A percentile compares a stretch with the other conserved stretches of the same genome.
These are phyloP conservation scores for Xenopus laevis DNA, from an alignment of 2,113 vertebrate genomes.

Conservation along the genomic window DNA sequence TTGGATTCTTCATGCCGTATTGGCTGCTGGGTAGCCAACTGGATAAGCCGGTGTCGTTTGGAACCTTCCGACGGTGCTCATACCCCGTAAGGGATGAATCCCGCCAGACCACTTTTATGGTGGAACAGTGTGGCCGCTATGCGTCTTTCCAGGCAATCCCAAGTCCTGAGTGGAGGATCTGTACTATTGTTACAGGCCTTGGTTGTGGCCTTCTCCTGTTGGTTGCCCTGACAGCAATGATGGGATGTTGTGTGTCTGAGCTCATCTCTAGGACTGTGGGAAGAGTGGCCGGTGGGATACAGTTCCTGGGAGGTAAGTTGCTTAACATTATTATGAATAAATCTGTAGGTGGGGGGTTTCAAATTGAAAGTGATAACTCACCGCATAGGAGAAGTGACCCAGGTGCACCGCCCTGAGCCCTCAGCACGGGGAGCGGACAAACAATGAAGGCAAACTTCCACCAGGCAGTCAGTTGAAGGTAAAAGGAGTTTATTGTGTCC, in stretches of 20 bases:
- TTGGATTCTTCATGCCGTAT: constrained; percentile 98
- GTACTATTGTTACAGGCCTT: constrained; percentile 88
- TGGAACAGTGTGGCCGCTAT: constrained; percentile 95
- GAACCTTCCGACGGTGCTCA: constrained; percentile 92
- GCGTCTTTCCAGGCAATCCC: constrained; percentile 94
- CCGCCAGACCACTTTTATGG: constrained; percentile 87
- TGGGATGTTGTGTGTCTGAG: constrained; percentile 95
- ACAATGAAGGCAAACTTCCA: too few relatives aligned
- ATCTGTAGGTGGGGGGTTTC: too few relatives aligned
- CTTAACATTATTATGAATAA: too few relatives aligned
- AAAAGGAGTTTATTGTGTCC: too few relatives aligned
- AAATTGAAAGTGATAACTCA: too few relatives aligned
- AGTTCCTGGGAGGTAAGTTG: constrained; percentile 91
- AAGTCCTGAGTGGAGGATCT: constrained; percentile 89
- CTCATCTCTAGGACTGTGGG: constrained; percentile 95
- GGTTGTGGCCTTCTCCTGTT: constrained; percentile 92
- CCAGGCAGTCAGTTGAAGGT: too few relatives aligned
- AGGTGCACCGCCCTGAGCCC: too few relatives aligned
- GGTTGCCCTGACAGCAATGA: constrained; percentile 89
- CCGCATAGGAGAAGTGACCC: too few relatives aligned
- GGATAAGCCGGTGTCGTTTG: constrained; percentile 91
- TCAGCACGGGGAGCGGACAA: too few relatives aligned
- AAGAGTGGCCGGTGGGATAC: constrained; percentile 91
- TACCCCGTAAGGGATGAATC: constrained; percentile 90
- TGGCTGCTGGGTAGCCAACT: constrained; percentile 95